Evolutionary conservation across 1,140 invertebrate genomes (phyloP), one percentile per base, ranked within the genome.

Genomic region (Habropoda laboriosa): DNA sequence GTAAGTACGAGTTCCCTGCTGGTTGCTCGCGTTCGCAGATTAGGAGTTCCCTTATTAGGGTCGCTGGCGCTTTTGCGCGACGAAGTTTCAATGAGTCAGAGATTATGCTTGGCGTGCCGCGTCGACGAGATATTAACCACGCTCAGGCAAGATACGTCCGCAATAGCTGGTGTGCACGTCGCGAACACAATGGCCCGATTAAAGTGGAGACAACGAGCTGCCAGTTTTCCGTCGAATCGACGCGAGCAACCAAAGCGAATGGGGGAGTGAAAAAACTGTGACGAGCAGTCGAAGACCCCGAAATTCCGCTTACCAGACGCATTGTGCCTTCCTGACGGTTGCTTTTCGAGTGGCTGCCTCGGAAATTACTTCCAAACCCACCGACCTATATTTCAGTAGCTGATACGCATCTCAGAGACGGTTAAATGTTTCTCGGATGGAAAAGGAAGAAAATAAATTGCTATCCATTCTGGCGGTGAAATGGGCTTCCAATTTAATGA

Each of bases 71-170:
- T 86, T 87, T 88, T 86, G 75, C 86, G 57, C 81, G 83, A 85
- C 84, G 51, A 89, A 90, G 86, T 91, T 91, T 91, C 86, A 91
- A 89, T 89, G 89, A 90, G 89, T 89, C 86, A 64, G 88, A 90
- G 87, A 90, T 90, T 90, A 90, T 85, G 82, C 51, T 12, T 72
- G 64, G 64, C 77, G 64, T 82, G 85, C 79, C 63, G 30, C 72
- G 81, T 72, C 73, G 79, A 75, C 81, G 72, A 72, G 85, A 86
- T 86, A 86, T 86, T 86, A 86, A 85, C 72, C 68, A 53, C 35
- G 49, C 42, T 64, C 55, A 55, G 64, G 51, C 60, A 57, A 53
- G 76, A 79, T 68, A 81, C 70, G 49, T 5, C 30, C 67, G 82
- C 79, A 74, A 82, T 84, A 70, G 77, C 49, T 30, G 61, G n/a